Evolutionary conservation across 2,797 vertebrate species (phyloP).

Genomic region (Manis javanica): DNA sequence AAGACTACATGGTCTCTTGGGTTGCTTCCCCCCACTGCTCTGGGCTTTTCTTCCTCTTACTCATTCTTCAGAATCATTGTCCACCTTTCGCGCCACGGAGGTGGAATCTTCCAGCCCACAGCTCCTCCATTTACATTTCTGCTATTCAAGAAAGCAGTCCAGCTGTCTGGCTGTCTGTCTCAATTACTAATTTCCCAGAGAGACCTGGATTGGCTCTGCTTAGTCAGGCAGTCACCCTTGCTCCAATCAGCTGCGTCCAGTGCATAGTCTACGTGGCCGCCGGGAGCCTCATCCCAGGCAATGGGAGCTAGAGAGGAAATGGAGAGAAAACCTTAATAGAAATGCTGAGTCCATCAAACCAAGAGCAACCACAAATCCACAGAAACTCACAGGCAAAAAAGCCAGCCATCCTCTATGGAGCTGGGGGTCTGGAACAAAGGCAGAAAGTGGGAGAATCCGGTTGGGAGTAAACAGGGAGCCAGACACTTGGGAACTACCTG

Average conservation of each 20-base stretch:
- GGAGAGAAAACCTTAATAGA: not conserved
- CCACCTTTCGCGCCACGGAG: not conserved
- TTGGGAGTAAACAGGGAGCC: not conserved
- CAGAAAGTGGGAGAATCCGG: not conserved
- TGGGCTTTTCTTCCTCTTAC: not conserved
- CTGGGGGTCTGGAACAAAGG: not conserved
- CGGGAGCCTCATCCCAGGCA: not conserved
- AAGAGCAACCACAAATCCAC: not conserved
- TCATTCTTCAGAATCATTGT: conserved; percentile 3
- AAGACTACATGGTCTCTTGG: not conserved
- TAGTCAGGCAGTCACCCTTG: not conserved
- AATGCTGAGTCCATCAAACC: not conserved
- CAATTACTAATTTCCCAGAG: conserved; percentile 7
- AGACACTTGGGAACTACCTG: not conserved
- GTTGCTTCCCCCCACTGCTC: not conserved
- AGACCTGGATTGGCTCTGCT: not conserved
- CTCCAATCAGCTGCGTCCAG: not conserved
- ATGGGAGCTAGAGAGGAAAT: not conserved
- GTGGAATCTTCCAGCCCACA: conserved; percentile 50
- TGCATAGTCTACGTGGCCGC: not conserved
- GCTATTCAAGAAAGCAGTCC: conserved; percentile 6
- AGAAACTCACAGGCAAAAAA: not conserved
- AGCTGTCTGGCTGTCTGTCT: conserved; percentile 53
- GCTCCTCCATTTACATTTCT: conserved; percentile 29
- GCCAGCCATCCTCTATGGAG: not conserved